Conservation (phyloP, 2,113 vertebrate species). For the Bos javanicus region DNA sequence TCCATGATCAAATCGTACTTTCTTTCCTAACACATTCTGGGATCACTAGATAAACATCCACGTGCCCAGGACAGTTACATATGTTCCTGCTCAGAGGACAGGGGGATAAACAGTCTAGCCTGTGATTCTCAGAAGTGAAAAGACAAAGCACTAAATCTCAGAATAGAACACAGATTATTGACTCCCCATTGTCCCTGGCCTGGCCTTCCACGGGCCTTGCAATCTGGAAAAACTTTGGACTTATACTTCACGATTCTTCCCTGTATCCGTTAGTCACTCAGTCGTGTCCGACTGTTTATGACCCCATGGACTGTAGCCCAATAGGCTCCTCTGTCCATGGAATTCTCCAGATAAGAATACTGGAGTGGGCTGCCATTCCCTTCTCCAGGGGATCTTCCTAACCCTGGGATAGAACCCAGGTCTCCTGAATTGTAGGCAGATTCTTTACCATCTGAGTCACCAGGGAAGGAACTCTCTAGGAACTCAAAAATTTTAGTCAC, state of each 20-base stretch:
- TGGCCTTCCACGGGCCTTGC: neutral
- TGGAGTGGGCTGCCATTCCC: neutral
- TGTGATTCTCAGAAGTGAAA: neutral
- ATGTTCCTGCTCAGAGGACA: neutral
- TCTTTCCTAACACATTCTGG: neutral
- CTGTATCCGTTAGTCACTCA: neutral
- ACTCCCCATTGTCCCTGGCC: neutral
- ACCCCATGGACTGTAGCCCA: neutral
- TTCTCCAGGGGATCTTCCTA: neutral
- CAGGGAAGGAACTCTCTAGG: neutral
- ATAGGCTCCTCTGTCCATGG: neutral
- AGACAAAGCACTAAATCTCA: neutral
- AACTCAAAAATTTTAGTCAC: neutral
- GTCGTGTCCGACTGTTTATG: neutral
- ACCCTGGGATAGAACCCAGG: neutral
- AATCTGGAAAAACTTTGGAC: neutral
- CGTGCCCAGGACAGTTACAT: neutral
- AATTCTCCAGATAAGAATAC: neutral
- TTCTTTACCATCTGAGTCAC: neutral
- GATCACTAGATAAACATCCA: neutral
- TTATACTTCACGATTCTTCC: neutral
- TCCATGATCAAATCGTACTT: neutral
- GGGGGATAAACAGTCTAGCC: neutral
- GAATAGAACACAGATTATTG: neutral
- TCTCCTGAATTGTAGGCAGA: neutral